Conservation (phyloP, 2,888 invertebrate species). For the Cheilosia variabilis region DNA sequence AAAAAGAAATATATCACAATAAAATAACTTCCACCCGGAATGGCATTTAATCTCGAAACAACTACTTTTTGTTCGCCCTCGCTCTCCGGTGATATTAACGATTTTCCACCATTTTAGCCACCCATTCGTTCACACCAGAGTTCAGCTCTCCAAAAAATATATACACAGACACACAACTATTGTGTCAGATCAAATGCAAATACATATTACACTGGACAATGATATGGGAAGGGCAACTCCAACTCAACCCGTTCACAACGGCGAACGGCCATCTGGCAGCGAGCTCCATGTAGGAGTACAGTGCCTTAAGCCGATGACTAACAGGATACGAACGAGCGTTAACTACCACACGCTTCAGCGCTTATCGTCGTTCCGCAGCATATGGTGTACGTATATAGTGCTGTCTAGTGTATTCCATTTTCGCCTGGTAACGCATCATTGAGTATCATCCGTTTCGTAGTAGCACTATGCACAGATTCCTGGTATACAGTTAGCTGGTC, state of each 20-base stretch:
- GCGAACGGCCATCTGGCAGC: conserved; percentile 20
- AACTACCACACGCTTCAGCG: conserved; percentile 69
- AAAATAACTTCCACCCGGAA: conserved; percentile 39
- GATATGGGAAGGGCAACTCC: background rate
- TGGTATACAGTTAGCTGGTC: background rate
- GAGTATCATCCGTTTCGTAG: conserved; percentile 52
- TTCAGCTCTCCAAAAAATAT: conserved; percentile 18
- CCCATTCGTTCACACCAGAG: conserved; percentile 38
- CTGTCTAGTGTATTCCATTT: conserved; percentile 52
- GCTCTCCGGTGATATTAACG: conserved; percentile 36
- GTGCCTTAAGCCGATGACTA: conserved; percentile 65
- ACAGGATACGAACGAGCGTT: conserved; percentile 72
- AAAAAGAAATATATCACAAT: conserved; percentile 20
- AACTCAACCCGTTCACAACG: background rate
- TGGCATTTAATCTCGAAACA: conserved; percentile 64
- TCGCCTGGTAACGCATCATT: conserved; percentile 72
- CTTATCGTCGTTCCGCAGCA: conserved; percentile 70
- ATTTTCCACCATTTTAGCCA: conserved; percentile 55
- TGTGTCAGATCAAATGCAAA: conserved; percentile 59
- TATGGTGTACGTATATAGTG: conserved; percentile 43
- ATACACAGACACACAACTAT: conserved; percentile 6
- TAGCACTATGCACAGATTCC: conserved; percentile 41
- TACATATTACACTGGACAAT: conserved; percentile 60
- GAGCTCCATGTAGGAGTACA: conserved; percentile 35
- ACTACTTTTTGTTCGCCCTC: conserved; percentile 21